Conservation (phyloP, 2,113 vertebrate genomes). For the Xiphorhynchus elegans region DNA sequence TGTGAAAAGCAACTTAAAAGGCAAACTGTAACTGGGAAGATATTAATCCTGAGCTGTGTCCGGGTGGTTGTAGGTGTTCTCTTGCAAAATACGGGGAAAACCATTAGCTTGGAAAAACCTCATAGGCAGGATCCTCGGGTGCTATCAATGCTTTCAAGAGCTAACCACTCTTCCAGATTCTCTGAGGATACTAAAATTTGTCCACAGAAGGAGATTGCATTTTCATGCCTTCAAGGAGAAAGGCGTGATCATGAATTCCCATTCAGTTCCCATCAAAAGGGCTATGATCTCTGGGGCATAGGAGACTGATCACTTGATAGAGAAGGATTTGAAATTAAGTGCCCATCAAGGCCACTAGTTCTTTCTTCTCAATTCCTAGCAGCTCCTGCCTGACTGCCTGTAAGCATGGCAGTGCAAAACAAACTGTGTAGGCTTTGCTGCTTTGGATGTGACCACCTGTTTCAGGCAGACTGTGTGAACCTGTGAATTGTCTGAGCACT, state of each 20-base stretch:
- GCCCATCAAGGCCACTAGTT: not conserved
- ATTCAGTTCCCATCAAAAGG: not conserved
- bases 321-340: not conserved
- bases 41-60: not conserved
- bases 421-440: not conserved
- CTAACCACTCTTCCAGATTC: not conserved
- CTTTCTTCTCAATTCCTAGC: not conserved
- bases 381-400: not conserved
- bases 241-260: not conserved
- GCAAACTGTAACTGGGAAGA: not conserved
- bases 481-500: not conserved
- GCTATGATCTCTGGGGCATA: not conserved
- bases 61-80: not conserved
- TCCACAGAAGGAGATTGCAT: not conserved
- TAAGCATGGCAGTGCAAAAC: not conserved
- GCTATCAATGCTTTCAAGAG: not conserved
- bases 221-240: not conserved
- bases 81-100: not conserved
- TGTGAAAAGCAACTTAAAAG: not conserved
- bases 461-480: not conserved
- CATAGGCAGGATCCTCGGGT: not conserved
- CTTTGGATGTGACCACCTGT: not conserved
- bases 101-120: not conserved
- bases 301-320: not conserved
- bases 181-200: not conserved